These are phyloP conservation scores for Halyomorpha halys DNA, from an alignment of 1,140 invertebrate genomes.

Conservation along the genomic window DNA sequence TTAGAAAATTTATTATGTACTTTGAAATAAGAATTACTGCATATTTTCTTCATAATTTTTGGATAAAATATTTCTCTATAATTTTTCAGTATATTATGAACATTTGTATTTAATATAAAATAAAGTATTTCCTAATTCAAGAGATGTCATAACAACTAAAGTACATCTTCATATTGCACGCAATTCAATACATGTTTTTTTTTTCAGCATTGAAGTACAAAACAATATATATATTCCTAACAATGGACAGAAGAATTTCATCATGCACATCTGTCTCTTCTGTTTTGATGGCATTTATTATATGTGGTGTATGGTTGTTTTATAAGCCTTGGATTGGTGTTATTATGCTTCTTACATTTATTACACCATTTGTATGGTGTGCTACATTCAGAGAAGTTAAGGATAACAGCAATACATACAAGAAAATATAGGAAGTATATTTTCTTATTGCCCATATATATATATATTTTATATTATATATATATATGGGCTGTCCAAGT, in stretches of 20 bases:
- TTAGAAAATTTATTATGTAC: too few species aligned
- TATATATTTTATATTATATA: too few species aligned
- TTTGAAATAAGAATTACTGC: too few species aligned
- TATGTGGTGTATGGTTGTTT: conserved; percentile 20
- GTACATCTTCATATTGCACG: too few species aligned
- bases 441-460: too few species aligned
- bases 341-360: conserved; percentile 11
- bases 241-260: conserved; percentile 22
- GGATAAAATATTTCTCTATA: too few species aligned
- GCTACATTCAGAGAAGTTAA: conserved; percentile 2
- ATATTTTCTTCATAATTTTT: too few species aligned
- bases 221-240: conserved; percentile 17
- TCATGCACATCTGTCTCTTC: conserved; percentile 20
- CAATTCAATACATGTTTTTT: neutral
- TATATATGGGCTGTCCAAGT: too few species aligned
- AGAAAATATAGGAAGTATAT: neutral
- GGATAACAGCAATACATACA: neutral
- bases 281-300: neutral
- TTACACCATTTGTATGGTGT: conserved; percentile 13
- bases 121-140: neutral
- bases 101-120: too few species aligned
- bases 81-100: too few species aligned
- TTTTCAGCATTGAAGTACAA: conserved; percentile 12
- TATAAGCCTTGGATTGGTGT: conserved; percentile 22
- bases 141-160: too few species aligned